Evolutionary conservation across 2,888 invertebrate genomes (phyloP).

Genomic region (Cryptocephalus primarius): DNA sequence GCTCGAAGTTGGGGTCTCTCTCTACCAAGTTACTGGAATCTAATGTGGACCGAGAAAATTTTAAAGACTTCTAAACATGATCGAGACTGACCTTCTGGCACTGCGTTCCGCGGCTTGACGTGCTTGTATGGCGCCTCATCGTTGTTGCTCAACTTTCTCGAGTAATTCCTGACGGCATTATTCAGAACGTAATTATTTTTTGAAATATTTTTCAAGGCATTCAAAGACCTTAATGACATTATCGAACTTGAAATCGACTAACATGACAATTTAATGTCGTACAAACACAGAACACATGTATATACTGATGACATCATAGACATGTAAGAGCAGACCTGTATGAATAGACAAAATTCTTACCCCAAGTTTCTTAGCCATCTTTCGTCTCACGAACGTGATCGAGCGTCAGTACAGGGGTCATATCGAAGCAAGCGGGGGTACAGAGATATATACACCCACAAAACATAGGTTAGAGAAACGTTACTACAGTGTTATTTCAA

Average conservation of each 20-base stretch:
- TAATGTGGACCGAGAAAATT: background rate
- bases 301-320: too few species aligned
- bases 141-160: conserved; percentile 27
- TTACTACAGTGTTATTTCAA: too few species aligned
- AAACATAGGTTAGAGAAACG: too few species aligned
- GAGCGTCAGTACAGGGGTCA: too few species aligned
- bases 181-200: conserved; percentile 10
- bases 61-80: background rate
- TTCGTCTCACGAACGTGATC: too few species aligned
- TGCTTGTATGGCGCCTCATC: conserved; percentile 29
- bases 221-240: conserved; percentile 19
- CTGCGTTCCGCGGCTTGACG: conserved; percentile 24
- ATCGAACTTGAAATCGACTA: background rate
- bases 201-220: conserved; percentile 11
- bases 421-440: too few species aligned
- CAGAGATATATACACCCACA: too few species aligned
- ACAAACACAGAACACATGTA: too few species aligned
- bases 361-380: too few species aligned
- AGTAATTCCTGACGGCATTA: conserved; percentile 23
- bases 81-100: conserved; percentile 16
- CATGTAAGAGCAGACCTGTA: too few species aligned
- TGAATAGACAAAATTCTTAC: too few species aligned
- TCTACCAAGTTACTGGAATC: conserved; percentile 27
- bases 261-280: too few species aligned
- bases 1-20: conserved; percentile 51